Evolutionary conservation across 2,888 invertebrate genomes (phyloP), one percentile per base, ranked within the genome.

Genomic region (Globia sparganii): DNA sequence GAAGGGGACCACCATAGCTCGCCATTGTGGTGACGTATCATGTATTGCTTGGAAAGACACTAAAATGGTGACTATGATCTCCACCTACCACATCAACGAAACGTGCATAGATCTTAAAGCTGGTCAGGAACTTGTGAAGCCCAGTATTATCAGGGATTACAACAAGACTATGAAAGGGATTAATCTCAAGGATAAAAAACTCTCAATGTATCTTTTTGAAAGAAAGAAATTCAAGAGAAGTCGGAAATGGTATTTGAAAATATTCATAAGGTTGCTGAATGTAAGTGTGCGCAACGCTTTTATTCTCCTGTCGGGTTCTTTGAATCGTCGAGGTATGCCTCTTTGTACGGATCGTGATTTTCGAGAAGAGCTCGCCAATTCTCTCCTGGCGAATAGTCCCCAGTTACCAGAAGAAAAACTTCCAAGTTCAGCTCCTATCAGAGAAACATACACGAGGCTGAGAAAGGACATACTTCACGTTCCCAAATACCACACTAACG

Each of bases 21-120:
- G 56, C 40, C 56, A 56, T 15, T 69, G 28, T 37, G 58, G 69
- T 21, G 69, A 69, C 37, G 56, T 69, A n/a, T 37, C 56, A 28
- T 56, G 56, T n/a, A 58, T 69, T n/a, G 69, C 56, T 40, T 69
- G 58, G 69, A 58, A 58, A 58, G 40, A 58, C n/a, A 37, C 15
- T 15, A 64, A 64, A 64, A 37, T n/a, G 4, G 25, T 64, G 37
- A 64, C 62, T 37, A 64, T 64, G 62, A 37, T 64, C n/a, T 64
- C 62, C 8, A 64, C 62, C 37, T 64, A 64, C 25, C 62, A 64
- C 62, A 64, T 25, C 25, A 37, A 15, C 62, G 4, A 37, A 37
- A 37, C 13, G 25, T 64, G 6, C 37, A 37, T 37, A 64, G 62
- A n/a, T 37, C 1, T 4, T 64, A 34, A 34, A 34, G 25, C 34